Evolutionary conservation across 2,797 vertebrate species (phyloP).

Genomic region (Hafferia zeledoni): DNA sequence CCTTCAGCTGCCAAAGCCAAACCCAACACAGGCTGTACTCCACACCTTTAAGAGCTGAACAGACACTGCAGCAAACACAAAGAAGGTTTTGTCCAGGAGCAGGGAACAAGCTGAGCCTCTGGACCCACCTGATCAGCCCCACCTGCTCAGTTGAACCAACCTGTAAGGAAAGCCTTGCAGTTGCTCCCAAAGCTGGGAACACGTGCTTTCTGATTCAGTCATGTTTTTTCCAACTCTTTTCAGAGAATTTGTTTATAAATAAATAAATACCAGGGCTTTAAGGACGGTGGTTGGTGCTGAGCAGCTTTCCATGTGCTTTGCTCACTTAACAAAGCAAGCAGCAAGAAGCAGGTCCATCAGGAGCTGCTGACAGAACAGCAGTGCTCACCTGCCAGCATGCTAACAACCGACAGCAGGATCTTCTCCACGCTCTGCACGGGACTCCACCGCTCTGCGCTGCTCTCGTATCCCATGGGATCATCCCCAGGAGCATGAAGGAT

Average conservation of each 20-base stretch:
- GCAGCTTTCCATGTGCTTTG: neutral
- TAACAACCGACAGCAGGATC: constrained; percentile 93
- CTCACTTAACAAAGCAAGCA: neutral
- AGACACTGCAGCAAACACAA: neutral
- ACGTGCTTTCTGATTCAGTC: neutral
- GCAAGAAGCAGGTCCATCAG: neutral
- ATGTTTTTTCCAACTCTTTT: neutral
- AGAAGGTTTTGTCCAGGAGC: neutral
- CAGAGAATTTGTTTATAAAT: neutral
- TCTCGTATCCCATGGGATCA: constrained; percentile 98
- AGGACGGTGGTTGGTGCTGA: neutral
- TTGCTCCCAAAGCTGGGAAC: neutral
- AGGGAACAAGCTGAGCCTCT: neutral
- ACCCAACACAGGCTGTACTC: neutral
- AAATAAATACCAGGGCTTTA: neutral
- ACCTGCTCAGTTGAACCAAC: accelerated
- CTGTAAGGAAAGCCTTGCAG: neutral
- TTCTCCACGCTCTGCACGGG: constrained; percentile 98
- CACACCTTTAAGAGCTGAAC: neutral
- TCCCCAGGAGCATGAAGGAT: constrained; percentile 96
- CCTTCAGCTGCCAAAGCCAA: neutral
- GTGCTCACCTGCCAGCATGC: constrained; percentile 91
- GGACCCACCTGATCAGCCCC: neutral
- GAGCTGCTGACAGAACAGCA: neutral
- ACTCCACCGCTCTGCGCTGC: constrained; percentile 97